These are phyloP conservation scores for Pyrocoelia pectoralis DNA, from an alignment of 2,888 invertebrate genomes.

Conservation along the genomic window DNA sequence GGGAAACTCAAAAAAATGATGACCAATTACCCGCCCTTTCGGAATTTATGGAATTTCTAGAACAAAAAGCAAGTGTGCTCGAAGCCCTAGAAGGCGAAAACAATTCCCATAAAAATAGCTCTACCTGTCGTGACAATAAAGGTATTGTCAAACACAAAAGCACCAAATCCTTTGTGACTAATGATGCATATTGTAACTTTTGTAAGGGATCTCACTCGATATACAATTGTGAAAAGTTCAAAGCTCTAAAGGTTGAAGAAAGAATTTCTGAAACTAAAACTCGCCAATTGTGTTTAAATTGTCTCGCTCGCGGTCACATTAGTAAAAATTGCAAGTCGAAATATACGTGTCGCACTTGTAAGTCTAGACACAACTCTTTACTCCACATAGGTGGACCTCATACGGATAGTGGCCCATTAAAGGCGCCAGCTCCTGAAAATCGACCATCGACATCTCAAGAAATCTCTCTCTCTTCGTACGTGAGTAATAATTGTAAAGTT, in stretches of 20 bases:
- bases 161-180: not conserved
- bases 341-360: constrained; percentile 21
- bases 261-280: constrained; percentile 21
- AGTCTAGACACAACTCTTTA: constrained; percentile 29
- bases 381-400: constrained; percentile 29
- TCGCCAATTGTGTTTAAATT: constrained; percentile 32
- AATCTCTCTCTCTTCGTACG: not conserved
- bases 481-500: constrained; percentile 4
- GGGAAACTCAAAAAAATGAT: not conserved
- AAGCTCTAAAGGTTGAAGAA: constrained; percentile 8
- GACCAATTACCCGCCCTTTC: not conserved
- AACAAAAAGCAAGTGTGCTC: constrained; percentile 6
- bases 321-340: constrained; percentile 16
- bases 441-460: not conserved
- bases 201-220: constrained; percentile 15
- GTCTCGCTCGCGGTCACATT: constrained; percentile 29
- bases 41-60: constrained; percentile 12
- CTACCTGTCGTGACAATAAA: not conserved
- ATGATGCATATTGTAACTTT: not conserved
- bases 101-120: not conserved
- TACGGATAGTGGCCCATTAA: too few species aligned
- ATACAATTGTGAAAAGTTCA: constrained; percentile 20
- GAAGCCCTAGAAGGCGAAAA: not conserved
- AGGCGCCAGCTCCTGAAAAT: not conserved
- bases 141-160: not conserved